Evolutionary conservation across 1,140 invertebrate genomes (phyloP).

Genomic region (Trachelipus rathkii): DNA sequence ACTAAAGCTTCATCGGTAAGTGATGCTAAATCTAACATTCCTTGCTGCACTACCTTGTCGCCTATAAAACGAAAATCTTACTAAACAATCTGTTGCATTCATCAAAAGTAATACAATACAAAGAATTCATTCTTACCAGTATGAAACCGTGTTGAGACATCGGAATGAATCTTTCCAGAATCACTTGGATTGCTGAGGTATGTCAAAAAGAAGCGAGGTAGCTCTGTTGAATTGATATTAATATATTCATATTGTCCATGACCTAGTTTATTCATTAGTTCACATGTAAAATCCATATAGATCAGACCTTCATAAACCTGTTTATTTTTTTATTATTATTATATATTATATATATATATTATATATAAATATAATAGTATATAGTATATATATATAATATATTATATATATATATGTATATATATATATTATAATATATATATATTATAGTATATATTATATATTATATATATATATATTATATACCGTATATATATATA

Average conservation of each 20-base stretch:
- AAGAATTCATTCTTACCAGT: conserved; percentile 24
- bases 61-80: conserved; percentile 30
- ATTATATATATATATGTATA: too few relatives aligned
- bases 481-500: too few relatives aligned
- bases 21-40: conserved; percentile 48
- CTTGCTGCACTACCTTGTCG: conserved; percentile 47
- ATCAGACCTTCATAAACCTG: conserved; percentile 49
- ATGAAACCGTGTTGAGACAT: conserved; percentile 46
- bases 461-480: too few relatives aligned
- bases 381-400: too few relatives aligned
- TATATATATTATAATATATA: too few relatives aligned
- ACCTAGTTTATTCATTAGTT: conserved; percentile 46
- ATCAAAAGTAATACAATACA: too few relatives aligned
- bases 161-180: conserved; percentile 49
- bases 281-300: conserved; percentile 48
- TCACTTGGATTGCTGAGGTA: conserved; percentile 48
- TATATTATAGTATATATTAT: too few relatives aligned
- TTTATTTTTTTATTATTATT: conserved; percentile 18
- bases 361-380: too few relatives aligned
- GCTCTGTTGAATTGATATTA: conserved; percentile 3
- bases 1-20: conserved; percentile 47
- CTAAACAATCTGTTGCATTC: too few relatives aligned
- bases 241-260: conserved; percentile 47
- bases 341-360: too few relatives aligned
- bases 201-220: conserved; percentile 48